Base-by-base conservation (phyloP, 2,113 vertebrate species). In the Alces alces region DNA sequence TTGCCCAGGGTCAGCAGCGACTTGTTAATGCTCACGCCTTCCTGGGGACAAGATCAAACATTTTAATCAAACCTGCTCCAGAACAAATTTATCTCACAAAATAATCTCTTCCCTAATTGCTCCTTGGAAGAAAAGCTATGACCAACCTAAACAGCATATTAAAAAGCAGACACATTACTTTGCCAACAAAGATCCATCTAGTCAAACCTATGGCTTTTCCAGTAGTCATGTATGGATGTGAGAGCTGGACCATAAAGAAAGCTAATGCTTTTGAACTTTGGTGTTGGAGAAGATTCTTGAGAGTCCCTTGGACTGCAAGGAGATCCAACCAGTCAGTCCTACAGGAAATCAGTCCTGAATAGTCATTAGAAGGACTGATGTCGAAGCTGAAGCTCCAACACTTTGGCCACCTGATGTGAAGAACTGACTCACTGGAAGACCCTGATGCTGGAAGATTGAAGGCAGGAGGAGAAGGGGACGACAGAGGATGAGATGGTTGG, bases 1-100 rank as follows among this genome's bases (percentile, higher is more conserved):
- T 99, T 99, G 93, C 99, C 99, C 92, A 99, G 98, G 2, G 99
- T 99, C 21, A 99, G 98, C 97, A 99, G 98, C 39, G 99, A 99
- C 98, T 99, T 99, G 98, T 99, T 99, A 98, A 99, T 99, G 98
- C 99, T 99, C 27, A 98, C 99, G 19, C 99, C 99, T 97, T 99
- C 99, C 99, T 99, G 83, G 39, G 92, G 2, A 91, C 94, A 95
- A 97, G 73, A 94, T 82, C 54, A 87, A 80, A 25, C 39, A 55
- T 7, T 70, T 28, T 8, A 57, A 19, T 36, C 54, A 54, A 52
- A 47, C 21, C 54, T 60, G 95, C 45, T 83, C 39, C 45, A 60
- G 4, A 93, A 83, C 6, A 80, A 27, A 64, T 27, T 61, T 33
- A 89, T 57, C 60, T 91, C 91, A 92, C 58, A 95, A 84, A 79